Base-by-base conservation (phyloP, 2,113 vertebrate genomes). In the Ochotona princeps region DNA sequence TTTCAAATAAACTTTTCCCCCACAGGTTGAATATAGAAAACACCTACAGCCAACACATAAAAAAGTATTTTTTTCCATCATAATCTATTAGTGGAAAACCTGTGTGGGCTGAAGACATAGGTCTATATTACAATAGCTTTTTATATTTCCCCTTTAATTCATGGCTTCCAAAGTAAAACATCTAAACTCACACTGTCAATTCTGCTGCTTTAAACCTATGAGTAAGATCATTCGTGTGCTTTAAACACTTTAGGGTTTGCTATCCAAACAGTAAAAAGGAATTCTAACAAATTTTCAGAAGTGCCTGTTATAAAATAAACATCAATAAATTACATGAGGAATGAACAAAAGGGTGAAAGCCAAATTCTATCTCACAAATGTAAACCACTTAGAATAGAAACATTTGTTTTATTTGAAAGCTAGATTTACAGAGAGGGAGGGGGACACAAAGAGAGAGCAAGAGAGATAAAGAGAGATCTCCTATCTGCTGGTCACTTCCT, bases 31-130 rank as follows among this genome's bases (percentile, higher is more conserved):
- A 87, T 95, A 93, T 83, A 95, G 94, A 96, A 94, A 96, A 94
- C 94, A 93, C 94, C 81, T 91, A 94, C 89, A 88, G 81, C 79
- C 73, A 85, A 81, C 30, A 75, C 35, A 61, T 67, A 38, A 93
- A 90, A 95, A 94, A 38, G 70, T 26, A 25, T 15, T 54, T 74
- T 94, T 94, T 95, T 96, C 96, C 95, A 44, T 44, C 96, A 96
- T 83, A 90, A 82, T 44, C 89, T 89, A 93, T 96, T 95, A 84
- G 35, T 95, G 93, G 96, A 95, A 97, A 97, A 95, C 76, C 80
- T 95, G 89, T 94, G 94, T 89, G 89, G 89, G 93, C 89, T 69
- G 91, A 95, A 91, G 28, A 92, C 63, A 93, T n/a, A 87, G 32
- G 4, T 89, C 92, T 80, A 25, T 83, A 85, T 93, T 91, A 85